Evolutionary conservation across 2,888 invertebrate genomes (phyloP), one percentile per base, ranked within the genome.

Genomic region (Zele albiditarsus): DNA sequence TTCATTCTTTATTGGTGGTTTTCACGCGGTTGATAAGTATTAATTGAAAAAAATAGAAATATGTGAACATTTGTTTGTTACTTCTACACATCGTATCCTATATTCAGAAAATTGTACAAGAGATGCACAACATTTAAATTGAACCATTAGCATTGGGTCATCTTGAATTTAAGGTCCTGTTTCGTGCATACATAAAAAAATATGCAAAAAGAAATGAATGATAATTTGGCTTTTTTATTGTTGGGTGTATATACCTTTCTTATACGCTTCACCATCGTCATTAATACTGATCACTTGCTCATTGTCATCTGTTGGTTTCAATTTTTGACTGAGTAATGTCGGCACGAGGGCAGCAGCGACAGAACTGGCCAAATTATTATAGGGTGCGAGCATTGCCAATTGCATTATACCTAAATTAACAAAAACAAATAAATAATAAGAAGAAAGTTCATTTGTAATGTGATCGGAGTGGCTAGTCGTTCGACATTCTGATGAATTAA

Each of bases 271-370:
- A 12, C 78, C 77, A 57, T 60, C 65, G 20, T 65, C 76, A 20
- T 79, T 75, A 23, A 87, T 86, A 67, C 87, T 89, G 69, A 85
- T 88, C 72, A 85, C 87, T 77, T 87, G 84, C 66, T 90, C 90
- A 79, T 90, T 88, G 71, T 90, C 90, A 77, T 90, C 90, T 1
- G 89, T 86, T 79, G 76, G 77, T 70, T 82, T 84, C 28, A 85
- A 78, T 78, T 85, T 87, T 20, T 91, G 90, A 57, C 90, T 89
- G 76, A 90, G 87, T 71, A 92, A 86, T 28, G 91, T 90, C 38
- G 91, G 91, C 71, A 90, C 90, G n/a, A 91, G 85, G 23, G 91
- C 91, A 5, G 91, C 91, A 1, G 91, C 90, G 73, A 91, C 90
- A 0, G 90, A 91, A 20, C 90, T 90, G 53, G 91, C 91, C 78